phyloP scores from a whole-genome alignment of 2,113 vertebrate genomes.

The Cyprinus carpio region DNA sequence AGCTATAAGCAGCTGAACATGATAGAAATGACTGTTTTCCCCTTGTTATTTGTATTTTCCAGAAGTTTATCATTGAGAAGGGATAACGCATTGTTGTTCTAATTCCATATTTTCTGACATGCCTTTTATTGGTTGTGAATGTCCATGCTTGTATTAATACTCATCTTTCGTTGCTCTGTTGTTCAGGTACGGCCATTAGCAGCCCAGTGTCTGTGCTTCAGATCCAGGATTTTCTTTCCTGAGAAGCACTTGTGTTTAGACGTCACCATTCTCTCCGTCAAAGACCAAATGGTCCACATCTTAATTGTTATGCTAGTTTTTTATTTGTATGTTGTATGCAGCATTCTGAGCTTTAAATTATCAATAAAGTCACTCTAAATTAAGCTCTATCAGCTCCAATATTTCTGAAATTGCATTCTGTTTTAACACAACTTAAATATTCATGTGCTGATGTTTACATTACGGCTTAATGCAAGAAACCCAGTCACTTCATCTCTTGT shows the following conservation, averaged over 20 bases:
- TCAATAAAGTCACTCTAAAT: constrained; percentile 24
- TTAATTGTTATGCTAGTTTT: constrained; percentile 15
- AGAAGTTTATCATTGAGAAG: background rate
- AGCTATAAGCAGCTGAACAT: no score
- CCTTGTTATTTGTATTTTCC: background rate
- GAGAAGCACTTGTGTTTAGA: background rate
- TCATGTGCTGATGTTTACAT: background rate
- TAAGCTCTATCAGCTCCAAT: background rate
- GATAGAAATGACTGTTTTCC: background rate
- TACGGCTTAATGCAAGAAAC: background rate
- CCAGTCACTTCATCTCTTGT: background rate
- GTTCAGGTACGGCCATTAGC: constrained; percentile 50
- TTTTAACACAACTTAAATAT: background rate
- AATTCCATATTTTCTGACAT: background rate
- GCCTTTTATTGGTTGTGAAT: background rate
- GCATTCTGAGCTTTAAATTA: background rate
- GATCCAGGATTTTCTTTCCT: background rate
- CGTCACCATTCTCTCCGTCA: background rate
- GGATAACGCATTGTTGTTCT: background rate
- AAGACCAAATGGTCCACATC: background rate
- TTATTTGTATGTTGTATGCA: constrained; percentile 25
- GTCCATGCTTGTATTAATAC: background rate
- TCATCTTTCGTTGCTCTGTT: background rate
- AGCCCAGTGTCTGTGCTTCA: background rate
- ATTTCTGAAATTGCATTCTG: background rate